Evolutionary conservation across 2,888 invertebrate genomes (phyloP).

Genomic region (Cremastinae sp.): DNA sequence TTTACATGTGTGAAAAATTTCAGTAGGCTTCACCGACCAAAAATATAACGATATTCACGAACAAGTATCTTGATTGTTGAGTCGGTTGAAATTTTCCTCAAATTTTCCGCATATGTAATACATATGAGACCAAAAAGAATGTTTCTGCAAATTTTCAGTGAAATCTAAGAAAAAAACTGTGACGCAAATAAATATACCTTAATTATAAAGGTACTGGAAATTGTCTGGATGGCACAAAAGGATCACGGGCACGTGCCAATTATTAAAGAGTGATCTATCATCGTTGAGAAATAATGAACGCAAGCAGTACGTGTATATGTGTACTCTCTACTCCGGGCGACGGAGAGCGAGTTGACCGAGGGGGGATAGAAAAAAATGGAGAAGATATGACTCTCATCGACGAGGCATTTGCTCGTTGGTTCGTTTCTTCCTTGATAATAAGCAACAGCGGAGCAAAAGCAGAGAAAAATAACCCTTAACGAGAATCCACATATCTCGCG

Average conservation of each 20-base stretch:
- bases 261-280: slow-evolving; percentile 11
- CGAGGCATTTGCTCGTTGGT: neutral
- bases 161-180: slow-evolving; percentile 16
- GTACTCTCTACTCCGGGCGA: too few species aligned
- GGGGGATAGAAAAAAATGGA: neutral
- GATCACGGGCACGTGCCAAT: slow-evolving; percentile 1
- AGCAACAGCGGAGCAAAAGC: neutral
- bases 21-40: too few species aligned
- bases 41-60: slow-evolving; percentile 3
- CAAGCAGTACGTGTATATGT: neutral
- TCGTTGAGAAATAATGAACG: neutral
- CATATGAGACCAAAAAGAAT: neutral
- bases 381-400: neutral
- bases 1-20: slow-evolving; percentile 13
- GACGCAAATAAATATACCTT: neutral
- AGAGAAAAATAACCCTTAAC: slow-evolving; percentile 29
- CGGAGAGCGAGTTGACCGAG: too few species aligned
- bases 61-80: slow-evolving; percentile 15
- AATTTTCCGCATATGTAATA: too few species aligned
- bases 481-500: slow-evolving; percentile 46
- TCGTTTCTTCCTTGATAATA: too few species aligned
- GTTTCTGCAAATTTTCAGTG: neutral
- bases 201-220: neutral
- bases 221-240: neutral
- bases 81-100: too few species aligned